Evolutionary conservation across 2,797 vertebrate species (phyloP), one percentile per base, ranked within the genome.

Genomic region (Uromys caudimaculatus): DNA sequence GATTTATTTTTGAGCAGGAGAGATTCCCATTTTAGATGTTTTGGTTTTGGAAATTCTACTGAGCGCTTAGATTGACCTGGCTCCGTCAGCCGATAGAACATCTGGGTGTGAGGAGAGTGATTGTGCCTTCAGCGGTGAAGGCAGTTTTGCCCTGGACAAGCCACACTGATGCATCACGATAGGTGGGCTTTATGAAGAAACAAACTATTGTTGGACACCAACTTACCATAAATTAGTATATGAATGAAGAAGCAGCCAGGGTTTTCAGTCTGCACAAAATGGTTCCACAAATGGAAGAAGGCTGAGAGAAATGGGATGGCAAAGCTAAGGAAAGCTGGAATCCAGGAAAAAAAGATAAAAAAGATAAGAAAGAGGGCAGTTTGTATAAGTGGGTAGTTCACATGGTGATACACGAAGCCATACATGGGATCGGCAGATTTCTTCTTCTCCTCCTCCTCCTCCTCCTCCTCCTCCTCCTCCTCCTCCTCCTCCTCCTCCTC

Each of bases 1-100:
- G 76, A 41, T 87, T 67, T 79, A 23, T 21, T 94, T 90, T 95
- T 84, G 38, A 56, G 9, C 84, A 12, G 29, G 44, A 60, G 12
- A 44, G 47, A 54, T 1, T 81, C 11, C 21, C 1, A 27, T 90
- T 91, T 95, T 41, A 10, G n/a, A 58, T 86, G 6, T 71, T 9
- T 73, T 93, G 81, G 41, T 50, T 96, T 97, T 95, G 76, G 32
- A 92, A 89, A 92, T 95, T 76, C 38, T 35, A 86, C 1, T 1
- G 27, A 87, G 54, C 8, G n/a, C 44, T 41, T 76, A 6, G 29
- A 13, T 50, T 78, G 47, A 23, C 0, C 0, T 87, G 9, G 67
- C 29, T 87, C 56, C 79, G 3, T 79, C 75, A 81, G 64, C 47
- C 90, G 41, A 83, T 79, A 35, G 56, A 92, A 67, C 12, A n/a